These are phyloP conservation scores for Acanthoscelides obtectus DNA, from an alignment of 2,888 invertebrate species.

Conservation along the genomic window DNA sequence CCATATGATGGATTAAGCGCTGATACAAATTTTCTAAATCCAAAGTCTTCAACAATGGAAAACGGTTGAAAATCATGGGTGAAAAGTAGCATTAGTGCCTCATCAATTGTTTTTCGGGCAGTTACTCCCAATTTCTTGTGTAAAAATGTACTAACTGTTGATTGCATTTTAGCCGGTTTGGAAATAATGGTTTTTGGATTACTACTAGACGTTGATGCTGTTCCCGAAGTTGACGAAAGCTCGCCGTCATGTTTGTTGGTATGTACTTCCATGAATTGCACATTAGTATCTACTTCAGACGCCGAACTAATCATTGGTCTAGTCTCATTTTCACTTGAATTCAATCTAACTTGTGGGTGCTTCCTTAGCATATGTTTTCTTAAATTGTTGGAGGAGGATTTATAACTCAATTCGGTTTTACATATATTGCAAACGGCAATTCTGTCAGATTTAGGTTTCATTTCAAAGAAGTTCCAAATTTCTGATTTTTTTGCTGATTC, in stretches of 20 bases:
- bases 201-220: too few species aligned
- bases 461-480: slow-evolving; percentile 6
- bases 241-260: background rate
- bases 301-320: background rate
- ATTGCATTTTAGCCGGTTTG: slow-evolving; percentile 1
- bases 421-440: slow-evolving; percentile 15
- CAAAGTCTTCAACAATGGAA: slow-evolving; percentile 21
- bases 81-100: slow-evolving; percentile 15
- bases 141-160: background rate
- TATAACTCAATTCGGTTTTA: slow-evolving; percentile 20
- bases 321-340: background rate
- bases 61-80: slow-evolving; percentile 24
- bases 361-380: slow-evolving; percentile 25
- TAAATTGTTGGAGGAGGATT: slow-evolving; percentile 14
- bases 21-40: slow-evolving; percentile 19
- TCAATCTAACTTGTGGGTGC: too few species aligned
- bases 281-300: background rate
- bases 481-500: slow-evolving; percentile 3
- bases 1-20: slow-evolving; percentile 21
- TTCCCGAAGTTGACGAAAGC: background rate
- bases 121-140: slow-evolving; percentile 10
- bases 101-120: slow-evolving; percentile 12
- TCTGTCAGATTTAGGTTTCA: slow-evolving; percentile 3
- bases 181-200: too few species aligned
- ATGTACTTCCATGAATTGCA: background rate